Conservation (phyloP, 2,797 vertebrate genomes). For the Aeoliscus strigatus region DNA sequence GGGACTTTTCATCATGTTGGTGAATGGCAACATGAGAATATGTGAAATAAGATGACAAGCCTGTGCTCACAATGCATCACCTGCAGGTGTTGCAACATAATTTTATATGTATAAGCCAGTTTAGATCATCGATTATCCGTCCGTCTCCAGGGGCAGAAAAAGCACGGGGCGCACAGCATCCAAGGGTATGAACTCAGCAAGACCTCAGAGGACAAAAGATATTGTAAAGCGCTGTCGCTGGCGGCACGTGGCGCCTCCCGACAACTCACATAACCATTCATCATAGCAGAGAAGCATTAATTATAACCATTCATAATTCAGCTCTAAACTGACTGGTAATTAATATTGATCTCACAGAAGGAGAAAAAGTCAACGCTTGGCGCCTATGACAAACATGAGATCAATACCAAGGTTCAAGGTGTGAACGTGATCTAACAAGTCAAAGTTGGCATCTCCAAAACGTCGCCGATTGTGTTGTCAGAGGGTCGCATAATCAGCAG, state of each 20-base stretch:
- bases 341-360: slow-evolving; percentile 40
- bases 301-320: slow-evolving; percentile 54
- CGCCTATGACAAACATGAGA: slow-evolving; percentile 4
- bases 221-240: slow-evolving; percentile 19
- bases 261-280: slow-evolving; percentile 34
- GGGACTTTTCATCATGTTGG: too few relatives aligned
- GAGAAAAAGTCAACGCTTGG: slow-evolving; percentile 7
- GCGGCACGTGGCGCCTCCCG: slow-evolving; percentile 2
- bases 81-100: slow-evolving; percentile 25
- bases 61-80: slow-evolving; percentile 28
- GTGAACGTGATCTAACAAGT: slow-evolving; percentile 8
- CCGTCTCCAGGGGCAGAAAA: slow-evolving; percentile 17
- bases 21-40: too few relatives aligned
- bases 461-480: slow-evolving; percentile 16
- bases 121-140: slow-evolving; percentile 50
- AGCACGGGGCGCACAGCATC: slow-evolving; percentile 14
- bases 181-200: slow-evolving; percentile 22
- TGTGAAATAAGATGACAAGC: too few relatives aligned
- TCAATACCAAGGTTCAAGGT: slow-evolving; percentile 8
- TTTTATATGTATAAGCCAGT: slow-evolving; percentile 46
- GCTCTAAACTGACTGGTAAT: slow-evolving; percentile 38
- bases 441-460: slow-evolving; percentile 32
- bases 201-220: slow-evolving; percentile 38
- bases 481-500: slow-evolving; percentile 13
- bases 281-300: slow-evolving; percentile 46